Conservation (phyloP, 2,113 vertebrate genomes). For the Syrmaticus mikado region DNA sequence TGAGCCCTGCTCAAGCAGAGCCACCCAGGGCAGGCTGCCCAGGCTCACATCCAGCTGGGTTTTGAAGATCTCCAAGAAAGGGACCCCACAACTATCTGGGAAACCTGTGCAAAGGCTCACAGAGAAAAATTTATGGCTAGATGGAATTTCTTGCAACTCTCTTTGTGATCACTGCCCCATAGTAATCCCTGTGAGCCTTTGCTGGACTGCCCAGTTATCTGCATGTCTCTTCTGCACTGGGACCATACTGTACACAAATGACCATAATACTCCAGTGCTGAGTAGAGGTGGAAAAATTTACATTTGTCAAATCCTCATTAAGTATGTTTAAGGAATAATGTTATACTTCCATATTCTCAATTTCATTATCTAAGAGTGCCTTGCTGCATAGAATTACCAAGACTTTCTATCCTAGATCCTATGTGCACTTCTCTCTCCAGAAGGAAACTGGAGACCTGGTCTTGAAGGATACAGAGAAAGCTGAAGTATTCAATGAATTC, state of each 20-base stretch:
- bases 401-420: neutral
- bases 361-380: neutral
- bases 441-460: too few relatives aligned
- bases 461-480: too few relatives aligned
- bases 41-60: neutral
- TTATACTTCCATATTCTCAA: neutral
- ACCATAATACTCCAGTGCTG: neutral
- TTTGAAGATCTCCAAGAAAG: neutral
- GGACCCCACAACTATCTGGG: neutral
- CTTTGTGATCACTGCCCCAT: neutral
- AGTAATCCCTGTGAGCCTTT: neutral
- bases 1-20: fast-evolving
- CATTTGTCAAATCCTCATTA: neutral
- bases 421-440: too few relatives aligned
- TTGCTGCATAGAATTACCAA: fast-evolving
- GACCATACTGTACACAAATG: neutral
- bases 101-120: neutral
- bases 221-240: neutral
- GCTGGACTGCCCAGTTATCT: too few relatives aligned
- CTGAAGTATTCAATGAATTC: too few relatives aligned
- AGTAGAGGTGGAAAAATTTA: neutral
- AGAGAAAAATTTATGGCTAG: neutral
- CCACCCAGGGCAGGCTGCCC: neutral
- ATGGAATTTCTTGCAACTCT: neutral
- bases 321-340: neutral